Percentiles rank a stretch among this genome's conserved stretches.
phyloP scores from a whole-genome alignment of 2,113 vertebrate genomes.

The Scytalopus superciliaris region DNA sequence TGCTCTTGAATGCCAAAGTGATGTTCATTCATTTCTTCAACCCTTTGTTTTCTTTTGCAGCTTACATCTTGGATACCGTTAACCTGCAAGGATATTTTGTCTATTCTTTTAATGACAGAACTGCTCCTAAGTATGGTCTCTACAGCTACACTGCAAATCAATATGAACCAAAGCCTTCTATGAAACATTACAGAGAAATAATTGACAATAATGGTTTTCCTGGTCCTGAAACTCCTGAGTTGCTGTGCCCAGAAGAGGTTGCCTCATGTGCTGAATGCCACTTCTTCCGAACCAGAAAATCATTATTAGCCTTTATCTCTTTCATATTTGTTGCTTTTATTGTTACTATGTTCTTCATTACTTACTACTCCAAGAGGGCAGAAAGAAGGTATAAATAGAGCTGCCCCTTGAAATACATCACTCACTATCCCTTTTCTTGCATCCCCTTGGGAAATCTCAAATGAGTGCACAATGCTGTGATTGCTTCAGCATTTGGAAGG shows the following conservation, averaged over 20 bases:
- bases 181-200: slow-evolving; percentile 86
- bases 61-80: slow-evolving; percentile 84
- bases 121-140: slow-evolving; percentile 87
- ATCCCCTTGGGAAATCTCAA: slow-evolving; percentile 10
- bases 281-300: slow-evolving; percentile 76
- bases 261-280: slow-evolving; percentile 71
- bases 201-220: slow-evolving; percentile 89
- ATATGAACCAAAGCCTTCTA: slow-evolving; percentile 84
- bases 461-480: not conserved
- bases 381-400: slow-evolving; percentile 75
- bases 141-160: slow-evolving; percentile 84
- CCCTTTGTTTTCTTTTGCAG: slow-evolving; percentile 68
- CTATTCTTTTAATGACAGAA: slow-evolving; percentile 89
- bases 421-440: not conserved
- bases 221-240: slow-evolving; percentile 27
- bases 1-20: not conserved
- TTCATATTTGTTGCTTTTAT: slow-evolving; percentile 83
- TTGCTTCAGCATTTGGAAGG: slow-evolving; percentile 1
- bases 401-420: not conserved
- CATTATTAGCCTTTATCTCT: slow-evolving; percentile 85
- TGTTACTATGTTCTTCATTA: slow-evolving; percentile 82
- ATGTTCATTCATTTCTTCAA: not conserved
- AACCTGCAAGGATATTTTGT: slow-evolving; percentile 94
- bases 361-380: slow-evolving; percentile 83
- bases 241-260: slow-evolving; percentile 73